A percentile compares a stretch with the other conserved stretches of the same genome.
phyloP scores from a whole-genome alignment of 2,888 invertebrate genomes.

The Clunio marinus region DNA sequence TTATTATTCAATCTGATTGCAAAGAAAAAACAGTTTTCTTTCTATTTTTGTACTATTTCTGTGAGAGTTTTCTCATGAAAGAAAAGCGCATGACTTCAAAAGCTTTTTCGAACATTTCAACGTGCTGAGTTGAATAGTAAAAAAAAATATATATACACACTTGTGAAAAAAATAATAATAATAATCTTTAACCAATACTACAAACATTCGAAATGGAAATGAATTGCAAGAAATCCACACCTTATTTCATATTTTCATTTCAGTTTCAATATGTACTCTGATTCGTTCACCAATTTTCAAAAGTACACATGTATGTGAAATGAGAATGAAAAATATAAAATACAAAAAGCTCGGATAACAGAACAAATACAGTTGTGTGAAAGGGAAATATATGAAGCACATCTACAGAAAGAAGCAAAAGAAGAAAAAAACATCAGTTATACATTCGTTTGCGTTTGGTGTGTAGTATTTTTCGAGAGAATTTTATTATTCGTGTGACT shows the following conservation, averaged over 20 bases:
- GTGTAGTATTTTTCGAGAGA: slow-evolving; percentile 6
- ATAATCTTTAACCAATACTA: slow-evolving; percentile 37
- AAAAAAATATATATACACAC: slow-evolving; percentile 21
- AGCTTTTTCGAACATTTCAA: slow-evolving; percentile 6
- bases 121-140: neutral
- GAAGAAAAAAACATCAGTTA: neutral
- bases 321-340: slow-evolving; percentile 35
- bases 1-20: slow-evolving; percentile 30
- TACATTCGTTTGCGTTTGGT: slow-evolving; percentile 15
- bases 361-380: slow-evolving; percentile 31
- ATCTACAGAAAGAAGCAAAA: slow-evolving; percentile 16
- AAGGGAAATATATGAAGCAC: slow-evolving; percentile 22
- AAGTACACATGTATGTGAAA: slow-evolving; percentile 30
- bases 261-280: slow-evolving; percentile 40
- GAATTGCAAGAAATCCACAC: slow-evolving; percentile 39
- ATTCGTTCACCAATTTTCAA: slow-evolving; percentile 38
- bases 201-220: slow-evolving; percentile 39
- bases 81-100: slow-evolving; percentile 31
- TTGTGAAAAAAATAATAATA: slow-evolving; percentile 36
- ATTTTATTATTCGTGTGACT: slow-evolving; percentile 40
- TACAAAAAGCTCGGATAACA: slow-evolving; percentile 31
- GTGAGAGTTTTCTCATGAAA: slow-evolving; percentile 12
- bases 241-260: slow-evolving; percentile 39
- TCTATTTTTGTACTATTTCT: slow-evolving; percentile 32
- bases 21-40: slow-evolving; percentile 7